Conservation (phyloP, 2,888 invertebrate species). For the Hirtodrosophila cameraria region DNA sequence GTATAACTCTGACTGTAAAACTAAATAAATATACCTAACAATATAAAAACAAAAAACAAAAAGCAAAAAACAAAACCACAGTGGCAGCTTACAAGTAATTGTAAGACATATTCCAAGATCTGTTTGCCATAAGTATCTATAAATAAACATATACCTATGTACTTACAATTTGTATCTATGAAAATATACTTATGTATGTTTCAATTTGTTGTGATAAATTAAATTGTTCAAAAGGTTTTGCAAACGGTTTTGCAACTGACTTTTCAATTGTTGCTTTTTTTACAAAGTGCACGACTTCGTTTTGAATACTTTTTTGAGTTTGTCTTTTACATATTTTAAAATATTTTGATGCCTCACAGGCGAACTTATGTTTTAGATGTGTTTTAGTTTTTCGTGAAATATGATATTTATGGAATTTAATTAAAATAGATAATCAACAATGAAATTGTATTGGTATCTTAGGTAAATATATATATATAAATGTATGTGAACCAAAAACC, state of each 20-base stretch:
- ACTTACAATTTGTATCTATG: conserved; percentile 50
- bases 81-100: too few relatives aligned
- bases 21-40: too few relatives aligned
- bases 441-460: conserved; percentile 71
- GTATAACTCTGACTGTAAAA: conserved; percentile 41
- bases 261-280: conserved; percentile 5
- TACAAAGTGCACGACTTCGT: neutral
- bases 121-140: conserved; percentile 20
- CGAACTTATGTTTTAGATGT: conserved; percentile 19
- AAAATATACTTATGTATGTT: conserved; percentile 27
- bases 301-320: neutral
- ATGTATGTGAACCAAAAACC: conserved; percentile 32
- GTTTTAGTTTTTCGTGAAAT: conserved; percentile 29
- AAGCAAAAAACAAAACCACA: too few relatives aligned
- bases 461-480: conserved; percentile 52
- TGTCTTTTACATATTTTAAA: neutral
- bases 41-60: too few relatives aligned
- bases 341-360: neutral
- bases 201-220: conserved; percentile 69
- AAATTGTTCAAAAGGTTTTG: conserved; percentile 47
- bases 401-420: conserved; percentile 54
- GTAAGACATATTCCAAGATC: neutral
- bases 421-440: conserved; percentile 71
- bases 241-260: conserved; percentile 21
- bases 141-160: conserved; percentile 18